Evolutionary conservation across 2,888 invertebrate genomes (phyloP).

Genomic region (Pristionchus mayeri): DNA sequence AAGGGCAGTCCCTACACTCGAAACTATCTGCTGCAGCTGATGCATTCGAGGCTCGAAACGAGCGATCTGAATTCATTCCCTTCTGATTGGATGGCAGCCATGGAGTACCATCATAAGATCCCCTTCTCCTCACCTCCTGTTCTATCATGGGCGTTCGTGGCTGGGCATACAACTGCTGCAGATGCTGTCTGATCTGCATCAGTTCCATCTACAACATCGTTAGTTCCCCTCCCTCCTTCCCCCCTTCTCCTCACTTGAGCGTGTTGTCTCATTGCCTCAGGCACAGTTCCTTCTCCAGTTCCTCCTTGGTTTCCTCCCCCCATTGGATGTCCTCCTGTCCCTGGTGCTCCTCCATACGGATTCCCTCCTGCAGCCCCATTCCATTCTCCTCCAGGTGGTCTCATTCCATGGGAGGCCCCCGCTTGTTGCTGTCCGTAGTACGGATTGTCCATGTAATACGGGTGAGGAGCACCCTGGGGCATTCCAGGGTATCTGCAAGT

Average conservation of each 20-base stretch:
- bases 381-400: not conserved
- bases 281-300: not conserved
- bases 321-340: not conserved
- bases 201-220: conserved; percentile 50
- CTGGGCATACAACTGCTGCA: conserved; percentile 57
- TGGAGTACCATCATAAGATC: not conserved
- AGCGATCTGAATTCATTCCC: conserved; percentile 16
- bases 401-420: not conserved
- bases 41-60: conserved; percentile 45
- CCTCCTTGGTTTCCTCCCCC: conserved; percentile 3
- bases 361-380: conserved; percentile 22
- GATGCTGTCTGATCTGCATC: conserved; percentile 50
- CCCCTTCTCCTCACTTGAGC: not conserved
- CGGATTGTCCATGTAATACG: conserved; percentile 45
- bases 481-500: conserved; percentile 31
- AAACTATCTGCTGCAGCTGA: not conserved
- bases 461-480: conserved; percentile 12
- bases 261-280: not conserved
- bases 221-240: no score
- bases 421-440: conserved; percentile 1
- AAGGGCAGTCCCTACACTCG: not conserved
- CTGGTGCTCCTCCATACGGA: conserved; percentile 45
- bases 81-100: not conserved
- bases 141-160: conserved; percentile 57
- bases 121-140: conserved; percentile 47